Base-by-base conservation (phyloP, 2,113 vertebrate species). In the Pithys albifrons region DNA sequence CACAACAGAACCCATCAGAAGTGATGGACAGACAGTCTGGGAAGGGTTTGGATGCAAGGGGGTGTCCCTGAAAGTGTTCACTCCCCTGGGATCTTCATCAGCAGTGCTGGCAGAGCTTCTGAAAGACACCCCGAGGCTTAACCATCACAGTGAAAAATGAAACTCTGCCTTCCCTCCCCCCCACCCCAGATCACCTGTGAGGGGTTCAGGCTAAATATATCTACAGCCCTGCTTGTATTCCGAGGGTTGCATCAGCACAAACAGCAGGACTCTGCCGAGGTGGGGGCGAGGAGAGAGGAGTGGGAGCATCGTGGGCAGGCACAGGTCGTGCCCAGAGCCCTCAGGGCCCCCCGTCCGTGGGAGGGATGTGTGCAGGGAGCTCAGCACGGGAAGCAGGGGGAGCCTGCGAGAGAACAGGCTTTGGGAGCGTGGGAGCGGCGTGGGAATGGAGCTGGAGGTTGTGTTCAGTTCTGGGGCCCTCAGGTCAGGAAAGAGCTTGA, bases 181-280 rank as follows among this genome's bases (percentile, higher is more conserved):
- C 8, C 18, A 69, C 5, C 7, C 8, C 18, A 69, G 57, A 24
- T 77, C 22, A 91, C 66, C 88, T 52, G 65, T 3, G 2, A 77
- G 74, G 72, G 61, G 61, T 78, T 81, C 61, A 37, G 17, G 31
- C 83, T 93, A 93, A 92, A 93, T 71, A 67, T 59, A 88, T 82
- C 71, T 85, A 72, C 71, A 65, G 58, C 61, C 8, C 76, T 15
- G 66, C 69, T 67, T 54, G 75, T 54, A 24, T 54, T 78, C 76
- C 3, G 5, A 73, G 66, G 2, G 1, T 61, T 22, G 59, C 33
- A 4, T 64, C 31, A 35, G 39, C 35, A 51, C 1, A 3, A 45
- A 12, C 1, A 7, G 61, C 3, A 2, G 66, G 65, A 57, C 0
- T 3, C 57, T 76, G 41, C n/a, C 1, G 2, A 61, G 58, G 39